phyloP scores from a whole-genome alignment of 2,113 vertebrate genomes.

The Carassius carassius region DNA sequence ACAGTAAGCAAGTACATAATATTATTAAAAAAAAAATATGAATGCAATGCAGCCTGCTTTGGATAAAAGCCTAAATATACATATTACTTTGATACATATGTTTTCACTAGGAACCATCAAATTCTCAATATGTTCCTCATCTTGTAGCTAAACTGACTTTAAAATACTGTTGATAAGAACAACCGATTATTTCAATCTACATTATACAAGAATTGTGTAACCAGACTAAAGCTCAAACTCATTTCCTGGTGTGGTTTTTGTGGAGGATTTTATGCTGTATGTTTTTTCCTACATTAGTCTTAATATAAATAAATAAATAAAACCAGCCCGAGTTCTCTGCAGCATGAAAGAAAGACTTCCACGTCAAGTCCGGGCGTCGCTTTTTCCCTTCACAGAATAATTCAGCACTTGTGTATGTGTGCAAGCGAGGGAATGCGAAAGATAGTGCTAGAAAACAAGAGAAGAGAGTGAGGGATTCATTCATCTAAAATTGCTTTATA shows the following conservation, averaged over 20 bases:
- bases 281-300: not conserved
- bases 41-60: not conserved
- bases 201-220: constrained; percentile 13
- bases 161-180: not conserved
- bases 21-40: no score
- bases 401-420: constrained; percentile 6
- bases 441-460: not conserved
- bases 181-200: not conserved
- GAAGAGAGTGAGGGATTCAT: not conserved
- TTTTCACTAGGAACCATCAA: not conserved
- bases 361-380: not conserved
- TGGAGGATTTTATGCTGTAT: constrained; percentile 13
- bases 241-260: constrained; percentile 7
- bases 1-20: not conserved
- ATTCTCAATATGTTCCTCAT: not conserved
- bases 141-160: not conserved
- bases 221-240: constrained; percentile 11
- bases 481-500: constrained; percentile 1
- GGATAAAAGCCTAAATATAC: not conserved
- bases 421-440: not conserved
- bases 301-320: not conserved
- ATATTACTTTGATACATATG: not conserved
- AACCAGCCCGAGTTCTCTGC: not conserved
- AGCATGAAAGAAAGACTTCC: constrained; percentile 1
- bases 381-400: not conserved